Evolutionary conservation across 1,140 invertebrate species (phyloP), one percentile per base, ranked within the genome.

Genomic region (Campoletis sonorensis): DNA sequence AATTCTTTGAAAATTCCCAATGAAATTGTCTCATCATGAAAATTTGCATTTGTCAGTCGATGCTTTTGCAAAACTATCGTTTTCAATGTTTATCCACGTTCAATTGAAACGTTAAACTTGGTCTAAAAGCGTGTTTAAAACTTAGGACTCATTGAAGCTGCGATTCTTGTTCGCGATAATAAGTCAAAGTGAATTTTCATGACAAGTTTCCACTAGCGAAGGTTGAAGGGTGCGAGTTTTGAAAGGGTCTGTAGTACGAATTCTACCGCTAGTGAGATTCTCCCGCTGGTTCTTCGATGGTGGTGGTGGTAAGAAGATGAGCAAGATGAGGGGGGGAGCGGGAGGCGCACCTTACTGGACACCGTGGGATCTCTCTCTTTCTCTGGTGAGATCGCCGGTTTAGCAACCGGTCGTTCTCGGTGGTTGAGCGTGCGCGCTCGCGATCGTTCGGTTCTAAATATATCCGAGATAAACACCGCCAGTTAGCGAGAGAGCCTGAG

Each of bases 381-480:
- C 73, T 61, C 54, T 21, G 33, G 68, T 78, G 80, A 81, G 82
- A 81, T 84, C 80, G 40, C 40, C 40, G 77, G 67, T 81, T 75
- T 72, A 10, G 40, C 40, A 79, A 84, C 82, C 80, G 82, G 82
- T 84, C 82, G 72, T 64, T 81, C 78, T 18, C 51, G 18, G 81
- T 72, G 82, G 68, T 83, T 61, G 67, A 70, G 67, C 67, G 67
- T 64, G 73, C 73, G 49, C 72, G 79, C 79, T 70, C 81, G 80
- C 80, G 77, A 84, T 84, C 80, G 78, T 76, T 51, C 71, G 72
- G 80, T 80, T 54, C 82, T 84, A 84, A 84, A 84, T 84, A 84
- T 84, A 84, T 84, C 82, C 80, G 80, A 84, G 82, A 84, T 84
- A 84, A 84, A 84, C 77, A 84, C 82, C 80, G 82, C 82, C 82